Base-by-base conservation (phyloP, 2,797 vertebrate species). In the Typhlichthys subterraneus region DNA sequence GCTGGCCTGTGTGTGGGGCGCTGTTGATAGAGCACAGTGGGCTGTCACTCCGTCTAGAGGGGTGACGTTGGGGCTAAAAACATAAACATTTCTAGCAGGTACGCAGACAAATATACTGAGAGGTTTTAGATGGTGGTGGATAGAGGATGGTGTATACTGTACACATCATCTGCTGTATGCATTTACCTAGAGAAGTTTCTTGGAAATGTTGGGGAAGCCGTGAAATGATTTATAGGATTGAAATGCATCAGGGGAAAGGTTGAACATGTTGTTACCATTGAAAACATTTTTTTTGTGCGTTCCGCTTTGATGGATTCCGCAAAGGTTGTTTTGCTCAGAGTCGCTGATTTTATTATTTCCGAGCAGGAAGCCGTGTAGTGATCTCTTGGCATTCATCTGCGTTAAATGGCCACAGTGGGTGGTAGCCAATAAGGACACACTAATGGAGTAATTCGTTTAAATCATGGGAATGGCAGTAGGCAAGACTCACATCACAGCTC, bases 41-140 rank as follows among this genome's bases (percentile, higher is more conserved):
- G 79, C 81, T 90, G 87, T 89, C 89, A 89, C 85, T 77, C 81
- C 89, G 87, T 91, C 88, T 83, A 46, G 69, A 63, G 81, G 76
- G 80, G 76, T 79, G 81, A 84, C 76, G 78, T 80, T 81, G 72
- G 71, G 77, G 82, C 71, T 67, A 53, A 81, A 64, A n/a, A 78
- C 57, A 68, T 66, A 77, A 76, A 38, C 33, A 38, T 7, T 38
- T 38, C 75, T 67, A 69, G 53, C 23, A 31, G n/a, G 64, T 46
- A 64, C 78, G 55, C 61, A 70, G 61, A 62, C 75, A 77, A 75
- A 75, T 63, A 72, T 23, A 23, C 46, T 58, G 42, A 58, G 17
- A 49, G 11, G 57, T 9, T 42, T 48, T 11, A 67, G 79, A 81
- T 85, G 80, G 74, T 38, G 33, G 33, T 38, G 33, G 33, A 38